phyloP scores from a whole-genome alignment of 1,140 invertebrate genomes.

The Leptestheria dahalacensis region DNA sequence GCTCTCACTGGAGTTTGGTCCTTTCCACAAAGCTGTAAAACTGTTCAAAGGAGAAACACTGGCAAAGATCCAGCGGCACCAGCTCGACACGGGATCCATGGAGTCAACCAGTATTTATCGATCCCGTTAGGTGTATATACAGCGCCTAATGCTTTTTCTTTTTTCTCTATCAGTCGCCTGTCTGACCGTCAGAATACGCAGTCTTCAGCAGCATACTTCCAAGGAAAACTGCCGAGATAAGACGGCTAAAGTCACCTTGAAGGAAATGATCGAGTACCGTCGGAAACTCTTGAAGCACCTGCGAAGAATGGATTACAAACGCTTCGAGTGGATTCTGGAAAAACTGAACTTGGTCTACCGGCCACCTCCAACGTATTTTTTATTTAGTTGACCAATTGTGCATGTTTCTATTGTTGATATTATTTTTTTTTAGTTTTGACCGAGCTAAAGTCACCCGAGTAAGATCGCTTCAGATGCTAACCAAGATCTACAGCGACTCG shows the following conservation, averaged over 20 bases:
- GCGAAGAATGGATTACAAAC: constrained; percentile 56
- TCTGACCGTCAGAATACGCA: constrained; percentile 37
- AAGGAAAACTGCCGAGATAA: constrained; percentile 34
- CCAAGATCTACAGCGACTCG: constrained; percentile 46
- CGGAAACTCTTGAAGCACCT: constrained; percentile 52
- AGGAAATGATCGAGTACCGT: constrained; percentile 57
- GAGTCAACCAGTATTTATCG: constrained; percentile 36
- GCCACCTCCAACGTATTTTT: constrained; percentile 39
- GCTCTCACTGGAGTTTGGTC: constrained; percentile 38
- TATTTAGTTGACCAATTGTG: not conserved
- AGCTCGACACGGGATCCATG: constrained; percentile 35
- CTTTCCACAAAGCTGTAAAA: constrained; percentile 25
- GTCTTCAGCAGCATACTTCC: constrained; percentile 34
- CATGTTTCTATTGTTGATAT: not conserved
- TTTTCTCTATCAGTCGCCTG: constrained; percentile 33
- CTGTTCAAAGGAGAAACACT: constrained; percentile 30
- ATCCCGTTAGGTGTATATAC: too few relatives aligned
- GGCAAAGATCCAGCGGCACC: constrained; percentile 37
- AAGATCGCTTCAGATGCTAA: constrained; percentile 45
- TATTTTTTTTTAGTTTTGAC: constrained; percentile 18
- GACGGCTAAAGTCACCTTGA: constrained; percentile 36
- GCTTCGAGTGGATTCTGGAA: constrained; percentile 73
- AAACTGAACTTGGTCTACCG: constrained; percentile 60
- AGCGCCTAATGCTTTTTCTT: not conserved
- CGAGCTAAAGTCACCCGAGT: constrained; percentile 41